Base-by-base conservation (phyloP, 2,888 invertebrate species). In the Phania funesta region DNA sequence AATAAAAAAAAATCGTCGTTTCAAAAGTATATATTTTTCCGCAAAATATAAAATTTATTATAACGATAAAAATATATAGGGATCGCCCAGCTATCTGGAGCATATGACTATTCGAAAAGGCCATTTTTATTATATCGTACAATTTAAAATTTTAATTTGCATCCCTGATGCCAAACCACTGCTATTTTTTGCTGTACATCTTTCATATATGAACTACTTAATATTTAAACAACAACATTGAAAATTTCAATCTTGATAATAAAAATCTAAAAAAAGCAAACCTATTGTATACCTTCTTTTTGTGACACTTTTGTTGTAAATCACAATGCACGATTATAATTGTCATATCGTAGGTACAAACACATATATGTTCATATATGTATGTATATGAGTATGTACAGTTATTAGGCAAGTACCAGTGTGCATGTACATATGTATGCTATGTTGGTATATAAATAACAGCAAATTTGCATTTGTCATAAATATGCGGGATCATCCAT, bases 401-500 rank as follows among this genome's bases (percentile, higher is more conserved):
- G 20, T 38, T 18, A 32, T 9, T 4, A 32, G 29, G n/a, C n/a
- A n/a, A n/a, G n/a, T n/a, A n/a, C n/a, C n/a, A n/a, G 6, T 24
- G 1, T 58, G 29, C 2, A 16, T 38, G 11, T 52, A 7, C n/a
- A 9, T 32, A 18, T 44, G 41, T 41, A 8, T 38, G 9, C 7
- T 50, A 24, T 41, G 67, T n/a, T 26, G 20, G n/a, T 44, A 41
- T 48, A 26, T 20, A 13, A 46, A 11, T 44, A 26, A 13, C 9
- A 46, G 20, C 54, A n/a, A 74, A 54, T 68, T 74, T 56, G 68
- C 67, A 67, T 73, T 79, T 71, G 67, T 48, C 68, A 68, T 60
- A 81, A 67, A 73, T 73, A 81, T 82, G 78, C 82, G 82, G 82
- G 78, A 74, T 82, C 82, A 75, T 78, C 82, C 82, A 75, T 78